Percentiles rank a stretch among this genome's conserved stretches.
Evolutionary conservation across 2,888 invertebrate species (phyloP).

Genomic region (Lasioglossum figueresi): DNA sequence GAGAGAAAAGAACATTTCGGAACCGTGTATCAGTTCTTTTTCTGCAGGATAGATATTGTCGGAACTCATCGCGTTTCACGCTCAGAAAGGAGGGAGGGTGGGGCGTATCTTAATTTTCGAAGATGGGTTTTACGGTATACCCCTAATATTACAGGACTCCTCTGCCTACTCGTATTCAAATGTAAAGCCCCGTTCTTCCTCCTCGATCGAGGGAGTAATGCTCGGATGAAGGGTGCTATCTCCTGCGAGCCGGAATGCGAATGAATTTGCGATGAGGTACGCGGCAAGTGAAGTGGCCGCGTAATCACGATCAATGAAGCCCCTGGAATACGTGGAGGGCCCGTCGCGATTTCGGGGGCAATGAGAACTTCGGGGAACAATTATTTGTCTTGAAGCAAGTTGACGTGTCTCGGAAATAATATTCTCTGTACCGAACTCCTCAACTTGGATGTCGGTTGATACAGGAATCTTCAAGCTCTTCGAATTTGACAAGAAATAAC

Average conservation of each 20-base stretch:
- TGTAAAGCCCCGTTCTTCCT: conserved; percentile 49
- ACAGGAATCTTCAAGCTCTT: neutral
- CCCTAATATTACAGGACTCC: neutral
- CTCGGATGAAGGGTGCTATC: conserved; percentile 59
- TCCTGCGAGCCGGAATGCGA: conserved; percentile 63
- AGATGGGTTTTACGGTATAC: conserved; percentile 7
- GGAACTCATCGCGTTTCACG: neutral
- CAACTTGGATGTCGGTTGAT: conserved; percentile 1
- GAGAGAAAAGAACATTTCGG: neutral
- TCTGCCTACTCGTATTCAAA: conserved; percentile 55
- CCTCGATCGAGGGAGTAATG: conserved; percentile 62
- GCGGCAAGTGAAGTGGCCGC: conserved; percentile 58
- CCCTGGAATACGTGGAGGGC: neutral
- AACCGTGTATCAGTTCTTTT: neutral
- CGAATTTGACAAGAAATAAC: neutral
- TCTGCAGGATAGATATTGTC: neutral
- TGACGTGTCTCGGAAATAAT: conserved; percentile 15
- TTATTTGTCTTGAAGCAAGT: neutral
- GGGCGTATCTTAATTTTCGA: neutral
- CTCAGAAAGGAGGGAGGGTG: neutral
- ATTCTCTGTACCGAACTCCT: neutral
- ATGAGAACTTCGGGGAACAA: conserved; percentile 11
- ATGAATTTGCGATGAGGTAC: conserved; percentile 61
- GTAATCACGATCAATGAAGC: conserved; percentile 63
- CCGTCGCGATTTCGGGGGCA: neutral